Conservation (phyloP, 92 coral and sea anemone genomes). For the Porites lobata region DNA sequence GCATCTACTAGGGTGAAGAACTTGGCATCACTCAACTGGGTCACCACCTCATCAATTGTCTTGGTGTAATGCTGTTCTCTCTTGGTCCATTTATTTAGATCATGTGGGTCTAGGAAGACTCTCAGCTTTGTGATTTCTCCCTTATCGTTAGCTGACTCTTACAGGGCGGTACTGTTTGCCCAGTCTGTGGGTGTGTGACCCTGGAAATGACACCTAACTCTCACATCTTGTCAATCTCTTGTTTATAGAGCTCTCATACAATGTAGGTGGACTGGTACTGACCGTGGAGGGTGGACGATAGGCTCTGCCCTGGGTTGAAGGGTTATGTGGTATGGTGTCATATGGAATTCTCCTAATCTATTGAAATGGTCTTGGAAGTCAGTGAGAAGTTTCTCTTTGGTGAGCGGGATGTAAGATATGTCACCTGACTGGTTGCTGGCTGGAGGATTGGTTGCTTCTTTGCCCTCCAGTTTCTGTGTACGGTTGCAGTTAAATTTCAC, state of each 20-base stretch:
- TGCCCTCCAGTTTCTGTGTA: not conserved
- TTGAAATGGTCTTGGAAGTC: slow-evolving; percentile 48
- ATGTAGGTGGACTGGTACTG: slow-evolving; percentile 54
- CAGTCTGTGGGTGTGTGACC: slow-evolving; percentile 42
- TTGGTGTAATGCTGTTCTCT: slow-evolving; percentile 53
- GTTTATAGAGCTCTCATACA: not conserved
- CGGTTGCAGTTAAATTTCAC: slow-evolving; percentile 57
- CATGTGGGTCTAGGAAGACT: slow-evolving; percentile 56
- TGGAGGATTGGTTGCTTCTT: not conserved
- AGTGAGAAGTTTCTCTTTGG: slow-evolving; percentile 27
- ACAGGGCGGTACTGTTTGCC: slow-evolving; percentile 17
- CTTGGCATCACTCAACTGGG: slow-evolving; percentile 58
- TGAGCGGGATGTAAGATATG: slow-evolving; percentile 15
- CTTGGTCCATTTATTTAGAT: slow-evolving; percentile 45
- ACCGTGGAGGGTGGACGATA: slow-evolving; percentile 52
- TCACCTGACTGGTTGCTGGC: not conserved
- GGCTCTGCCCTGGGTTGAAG: slow-evolving; percentile 59
- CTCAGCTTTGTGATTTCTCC: slow-evolving; percentile 61
- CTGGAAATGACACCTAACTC: slow-evolving; percentile 18
- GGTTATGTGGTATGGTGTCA: slow-evolving; percentile 64
- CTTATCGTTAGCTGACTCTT: slow-evolving; percentile 32
- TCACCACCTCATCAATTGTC: slow-evolving; percentile 57
- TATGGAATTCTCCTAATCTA: slow-evolving; percentile 50
- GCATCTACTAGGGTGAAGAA: slow-evolving; percentile 71
- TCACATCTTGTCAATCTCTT: slow-evolving; percentile 37